These are phyloP conservation scores for Erythrocercus mccallii DNA, from an alignment of 2,113 vertebrate genomes.

Conservation along the genomic window DNA sequence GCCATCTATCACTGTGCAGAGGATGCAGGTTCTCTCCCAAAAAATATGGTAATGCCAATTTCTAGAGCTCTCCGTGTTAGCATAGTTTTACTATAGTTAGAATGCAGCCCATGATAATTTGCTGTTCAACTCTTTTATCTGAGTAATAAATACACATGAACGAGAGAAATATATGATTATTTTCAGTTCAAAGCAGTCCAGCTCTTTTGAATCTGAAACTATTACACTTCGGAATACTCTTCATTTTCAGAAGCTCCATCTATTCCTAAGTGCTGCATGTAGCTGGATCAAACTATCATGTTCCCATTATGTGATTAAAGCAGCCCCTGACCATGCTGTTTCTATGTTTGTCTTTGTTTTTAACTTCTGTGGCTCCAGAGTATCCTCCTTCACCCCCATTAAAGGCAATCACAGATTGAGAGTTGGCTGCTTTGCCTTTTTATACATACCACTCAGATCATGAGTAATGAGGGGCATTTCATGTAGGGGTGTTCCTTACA, in stretches of 20 bases:
- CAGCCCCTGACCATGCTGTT: slow-evolving; percentile 11
- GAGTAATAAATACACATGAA: background rate
- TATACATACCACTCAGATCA: slow-evolving; percentile 19
- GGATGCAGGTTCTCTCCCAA: background rate
- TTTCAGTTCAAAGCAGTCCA: background rate
- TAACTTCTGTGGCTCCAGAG: background rate
- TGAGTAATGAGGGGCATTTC: slow-evolving; percentile 65
- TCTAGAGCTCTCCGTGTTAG: background rate
- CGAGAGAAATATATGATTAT: background rate
- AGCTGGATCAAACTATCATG: slow-evolving; percentile 28
- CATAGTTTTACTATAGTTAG: background rate
- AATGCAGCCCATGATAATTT: background rate
- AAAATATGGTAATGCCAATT: background rate
- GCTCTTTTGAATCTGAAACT: background rate
- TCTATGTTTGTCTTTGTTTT: slow-evolving; percentile 69
- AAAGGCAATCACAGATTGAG: slow-evolving; percentile 51
- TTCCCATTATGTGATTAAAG: slow-evolving; percentile 43
- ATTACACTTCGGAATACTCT: background rate
- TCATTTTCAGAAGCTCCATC: background rate
- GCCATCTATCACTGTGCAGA: background rate
- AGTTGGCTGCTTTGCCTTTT: slow-evolving; percentile 36
- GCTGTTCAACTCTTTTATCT: background rate
- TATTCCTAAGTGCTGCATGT: background rate
- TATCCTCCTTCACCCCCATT: slow-evolving; percentile 12
- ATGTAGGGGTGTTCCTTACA: slow-evolving; percentile 45